These are phyloP conservation scores for Drosophila suzukii DNA, from an alignment of 1,140 invertebrate species.

Conservation along the genomic window DNA sequence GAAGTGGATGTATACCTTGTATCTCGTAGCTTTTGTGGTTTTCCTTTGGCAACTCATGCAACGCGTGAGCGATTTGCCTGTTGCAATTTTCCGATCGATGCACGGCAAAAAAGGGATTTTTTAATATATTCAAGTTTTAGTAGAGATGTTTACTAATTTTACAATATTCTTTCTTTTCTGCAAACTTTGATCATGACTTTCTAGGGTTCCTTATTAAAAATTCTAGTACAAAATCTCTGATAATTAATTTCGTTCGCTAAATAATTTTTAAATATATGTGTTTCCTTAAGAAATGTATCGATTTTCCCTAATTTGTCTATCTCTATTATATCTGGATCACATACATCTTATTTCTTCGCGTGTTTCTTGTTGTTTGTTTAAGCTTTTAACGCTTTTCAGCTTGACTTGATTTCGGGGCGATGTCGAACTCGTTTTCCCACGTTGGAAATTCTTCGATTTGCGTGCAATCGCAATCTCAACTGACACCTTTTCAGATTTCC, in stretches of 20 bases:
- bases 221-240: too few species aligned
- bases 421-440: conserved; percentile 77
- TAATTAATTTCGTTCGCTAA: too few species aligned
- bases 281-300: too few species aligned
- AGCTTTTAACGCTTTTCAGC: conserved; percentile 74
- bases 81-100: conserved; percentile 21
- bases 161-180: too few species aligned
- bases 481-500: conserved; percentile 69
- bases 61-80: conserved; percentile 66
- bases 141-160: too few species aligned
- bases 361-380: conserved; percentile 63
- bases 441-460: conserved; percentile 81
- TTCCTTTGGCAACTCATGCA: conserved; percentile 45
- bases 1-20: conserved; percentile 11
- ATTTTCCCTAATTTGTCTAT: too few species aligned
- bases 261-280: too few species aligned
- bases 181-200: too few species aligned
- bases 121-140: background rate
- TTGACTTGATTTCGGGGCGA: conserved; percentile 69
- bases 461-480: conserved; percentile 77
- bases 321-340: background rate
- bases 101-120: background rate
- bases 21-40: conserved; percentile 56
- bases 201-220: too few species aligned
- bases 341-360: background rate